A percentile compares a stretch with the other conserved stretches of the same genome.
These are phyloP conservation scores for Sebastiscus tertius DNA, from an alignment of 2,797 vertebrate genomes.

Conservation along the genomic window DNA sequence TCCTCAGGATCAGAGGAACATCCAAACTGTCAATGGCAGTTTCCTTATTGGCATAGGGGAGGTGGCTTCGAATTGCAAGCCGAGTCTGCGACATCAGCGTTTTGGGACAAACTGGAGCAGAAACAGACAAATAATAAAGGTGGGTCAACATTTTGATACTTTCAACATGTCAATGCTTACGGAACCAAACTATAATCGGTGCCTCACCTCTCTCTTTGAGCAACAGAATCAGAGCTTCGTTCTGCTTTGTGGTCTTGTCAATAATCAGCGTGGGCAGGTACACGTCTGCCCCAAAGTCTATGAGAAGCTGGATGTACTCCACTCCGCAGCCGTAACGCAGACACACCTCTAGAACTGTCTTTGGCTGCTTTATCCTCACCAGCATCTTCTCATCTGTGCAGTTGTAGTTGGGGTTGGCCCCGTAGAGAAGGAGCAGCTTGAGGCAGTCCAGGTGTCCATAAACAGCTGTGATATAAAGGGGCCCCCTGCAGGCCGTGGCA, in stretches of 20 bases:
- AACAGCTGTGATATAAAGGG: conserved; percentile 90
- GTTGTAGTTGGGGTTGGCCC: conserved; percentile 93
- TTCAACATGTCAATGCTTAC: neutral
- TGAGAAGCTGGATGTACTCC: conserved; percentile 89
- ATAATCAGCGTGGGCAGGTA: conserved; percentile 83
- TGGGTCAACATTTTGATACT: neutral
- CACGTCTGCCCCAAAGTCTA: conserved; percentile 94
- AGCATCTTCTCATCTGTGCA: conserved; percentile 88
- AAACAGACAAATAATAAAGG: neutral
- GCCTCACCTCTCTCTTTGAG: conserved; percentile 90
- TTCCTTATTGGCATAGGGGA: conserved; percentile 68
- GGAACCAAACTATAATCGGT: neutral
- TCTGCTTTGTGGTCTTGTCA: conserved; percentile 74
- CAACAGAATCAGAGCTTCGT: conserved; percentile 86
- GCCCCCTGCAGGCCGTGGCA: conserved; percentile 87
- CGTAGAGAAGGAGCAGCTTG: conserved; percentile 87
- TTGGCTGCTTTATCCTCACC: conserved; percentile 87
- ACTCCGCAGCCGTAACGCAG: conserved; percentile 86
- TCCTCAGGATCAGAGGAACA: conserved; percentile 86
- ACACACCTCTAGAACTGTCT: conserved; percentile 91
- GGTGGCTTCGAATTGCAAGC: conserved; percentile 81
- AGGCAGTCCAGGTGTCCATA: conserved; percentile 94
- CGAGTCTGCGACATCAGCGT: conserved; percentile 92
- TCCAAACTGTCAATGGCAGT: conserved; percentile 76
- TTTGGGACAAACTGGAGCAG: conserved; percentile 85